A percentile compares a stretch with the other conserved stretches of the same genome.
phyloP scores from a whole-genome alignment of 2,797 vertebrate genomes.

The Sebastes ruberrimus region DNA sequence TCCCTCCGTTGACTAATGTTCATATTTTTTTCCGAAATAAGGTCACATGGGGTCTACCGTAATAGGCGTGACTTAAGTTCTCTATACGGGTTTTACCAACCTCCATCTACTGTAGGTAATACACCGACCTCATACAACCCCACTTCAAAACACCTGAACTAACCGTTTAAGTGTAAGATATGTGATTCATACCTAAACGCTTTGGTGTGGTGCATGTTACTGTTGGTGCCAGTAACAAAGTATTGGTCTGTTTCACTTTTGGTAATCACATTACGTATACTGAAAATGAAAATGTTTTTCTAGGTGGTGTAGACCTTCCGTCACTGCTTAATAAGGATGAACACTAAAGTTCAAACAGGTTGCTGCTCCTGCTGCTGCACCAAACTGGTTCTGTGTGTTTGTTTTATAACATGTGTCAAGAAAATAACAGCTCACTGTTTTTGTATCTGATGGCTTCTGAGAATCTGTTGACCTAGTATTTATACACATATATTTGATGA shows the following conservation, averaged over 20 bases:
- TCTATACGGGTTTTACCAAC: too few relatives aligned
- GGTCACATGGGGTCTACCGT: too few relatives aligned
- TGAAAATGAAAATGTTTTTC: background rate
- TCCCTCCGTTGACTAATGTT: too few relatives aligned
- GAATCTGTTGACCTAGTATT: background rate
- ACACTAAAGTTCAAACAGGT: background rate
- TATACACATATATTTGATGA: background rate
- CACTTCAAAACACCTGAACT: too few relatives aligned
- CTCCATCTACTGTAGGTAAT: too few relatives aligned
- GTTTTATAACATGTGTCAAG: background rate
- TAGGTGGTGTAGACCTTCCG: background rate
- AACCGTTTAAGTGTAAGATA: background rate
- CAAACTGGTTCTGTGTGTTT: background rate
- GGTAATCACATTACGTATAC: background rate
- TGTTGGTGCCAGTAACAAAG: background rate
- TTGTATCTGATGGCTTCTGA: background rate
- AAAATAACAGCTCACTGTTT: background rate
- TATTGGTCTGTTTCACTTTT: background rate
- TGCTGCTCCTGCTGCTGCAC: background rate
- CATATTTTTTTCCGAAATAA: too few relatives aligned
- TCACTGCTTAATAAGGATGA: background rate
- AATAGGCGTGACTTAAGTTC: fast-evolving
- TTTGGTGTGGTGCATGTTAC: background rate
- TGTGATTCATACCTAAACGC: background rate
- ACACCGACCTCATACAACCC: too few relatives aligned